Conservation (phyloP, 2,888 invertebrate genomes). For the Tachina grossa region DNA sequence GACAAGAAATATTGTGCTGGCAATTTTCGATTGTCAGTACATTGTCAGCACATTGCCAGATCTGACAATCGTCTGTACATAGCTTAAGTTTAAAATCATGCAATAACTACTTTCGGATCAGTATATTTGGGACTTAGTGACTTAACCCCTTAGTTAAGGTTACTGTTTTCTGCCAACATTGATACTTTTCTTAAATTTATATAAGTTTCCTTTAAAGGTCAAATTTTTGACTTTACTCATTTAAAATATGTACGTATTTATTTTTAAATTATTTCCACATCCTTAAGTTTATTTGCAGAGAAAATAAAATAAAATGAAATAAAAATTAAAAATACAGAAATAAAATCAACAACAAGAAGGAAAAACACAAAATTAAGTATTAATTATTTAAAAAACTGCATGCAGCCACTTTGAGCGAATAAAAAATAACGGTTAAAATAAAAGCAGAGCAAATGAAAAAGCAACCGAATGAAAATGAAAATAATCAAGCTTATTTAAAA, state of each 20-base stretch:
- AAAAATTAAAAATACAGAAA: conserved; percentile 44
- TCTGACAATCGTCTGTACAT: too few relatives aligned
- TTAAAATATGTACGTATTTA: conserved; percentile 31
- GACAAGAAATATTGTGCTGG: too few relatives aligned
- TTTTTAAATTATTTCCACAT: conserved; percentile 56
- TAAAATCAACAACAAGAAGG: conserved; percentile 57
- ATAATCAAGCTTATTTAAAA: conserved; percentile 62
- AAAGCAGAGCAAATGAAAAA: conserved; percentile 7
- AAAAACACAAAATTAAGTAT: conserved; percentile 64
- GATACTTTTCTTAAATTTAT: neutral
- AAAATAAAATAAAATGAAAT: conserved; percentile 48
- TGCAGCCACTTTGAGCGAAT: conserved; percentile 49
- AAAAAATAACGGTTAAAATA: conserved; percentile 14
- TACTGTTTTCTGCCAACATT: neutral
- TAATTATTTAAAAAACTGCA: conserved; percentile 62
- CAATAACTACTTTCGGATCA: too few relatives aligned
- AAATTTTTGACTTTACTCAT: neutral
- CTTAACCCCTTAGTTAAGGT: neutral
- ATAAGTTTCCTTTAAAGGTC: neutral
- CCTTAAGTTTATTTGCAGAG: conserved; percentile 48
- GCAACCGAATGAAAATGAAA: conserved; percentile 15
- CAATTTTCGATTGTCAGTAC: too few relatives aligned
- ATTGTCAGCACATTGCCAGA: too few relatives aligned
- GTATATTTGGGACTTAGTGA: too few relatives aligned
- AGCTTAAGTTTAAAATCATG: too few relatives aligned